phyloP scores from a whole-genome alignment of 2,888 invertebrate species.

The Rhagonycha fulva region DNA sequence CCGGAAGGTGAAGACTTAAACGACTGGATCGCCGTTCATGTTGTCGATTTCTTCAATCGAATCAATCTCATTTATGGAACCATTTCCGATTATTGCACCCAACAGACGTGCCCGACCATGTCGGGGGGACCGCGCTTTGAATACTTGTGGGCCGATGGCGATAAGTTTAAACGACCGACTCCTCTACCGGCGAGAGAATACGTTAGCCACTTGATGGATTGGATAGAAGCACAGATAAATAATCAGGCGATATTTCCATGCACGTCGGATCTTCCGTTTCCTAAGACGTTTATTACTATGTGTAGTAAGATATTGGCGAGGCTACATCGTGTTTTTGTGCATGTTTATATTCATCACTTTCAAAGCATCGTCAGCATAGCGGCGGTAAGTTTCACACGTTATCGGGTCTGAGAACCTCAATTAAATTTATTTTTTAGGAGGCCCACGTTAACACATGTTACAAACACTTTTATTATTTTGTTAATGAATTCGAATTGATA shows the following conservation, averaged over 20 bases:
- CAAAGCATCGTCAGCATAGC: conserved; percentile 85
- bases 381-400: conserved; percentile 68
- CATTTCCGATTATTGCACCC: conserved; percentile 82
- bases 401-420: background rate
- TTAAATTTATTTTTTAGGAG: conserved; percentile 62
- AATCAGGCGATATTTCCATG: conserved; percentile 86
- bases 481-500: conserved; percentile 83
- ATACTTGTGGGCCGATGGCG: conserved; percentile 89
- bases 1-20: conserved; percentile 84
- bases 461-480: conserved; percentile 93
- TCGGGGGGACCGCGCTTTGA: conserved; percentile 87
- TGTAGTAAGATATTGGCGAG: conserved; percentile 88
- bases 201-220: conserved; percentile 84
- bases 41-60: conserved; percentile 92
- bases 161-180: conserved; percentile 77
- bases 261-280: conserved; percentile 84
- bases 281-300: conserved; percentile 76
- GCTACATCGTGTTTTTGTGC: conserved; percentile 88
- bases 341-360: conserved; percentile 94
- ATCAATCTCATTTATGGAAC: conserved; percentile 92
- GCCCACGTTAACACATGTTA: conserved; percentile 94
- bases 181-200: conserved; percentile 83
- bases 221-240: conserved; percentile 90
- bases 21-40: conserved; percentile 93
- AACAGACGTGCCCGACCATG: conserved; percentile 86